Conservation (phyloP, 2,797 vertebrate species). For the Enteromius fasciolatus region DNA sequence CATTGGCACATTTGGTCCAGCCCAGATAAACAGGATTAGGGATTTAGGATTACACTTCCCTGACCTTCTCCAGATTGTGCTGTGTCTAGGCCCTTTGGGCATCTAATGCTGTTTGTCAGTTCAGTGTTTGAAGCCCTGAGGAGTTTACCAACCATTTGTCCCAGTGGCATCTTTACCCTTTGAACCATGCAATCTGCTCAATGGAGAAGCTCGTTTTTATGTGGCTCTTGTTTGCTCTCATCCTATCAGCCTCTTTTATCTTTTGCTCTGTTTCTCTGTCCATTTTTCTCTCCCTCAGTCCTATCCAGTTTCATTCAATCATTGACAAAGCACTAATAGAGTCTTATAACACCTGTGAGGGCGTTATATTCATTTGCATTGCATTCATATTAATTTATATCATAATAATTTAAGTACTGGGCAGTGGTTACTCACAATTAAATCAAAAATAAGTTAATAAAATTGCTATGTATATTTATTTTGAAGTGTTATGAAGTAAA, state of each 20-base stretch:
- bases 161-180: conserved; percentile 43
- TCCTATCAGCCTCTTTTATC: conserved; percentile 27
- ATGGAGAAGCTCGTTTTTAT: conserved; percentile 9
- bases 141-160: conserved; percentile 43
- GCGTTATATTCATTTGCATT: background rate
- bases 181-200: conserved; percentile 49
- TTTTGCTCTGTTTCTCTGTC: background rate
- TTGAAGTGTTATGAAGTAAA: no score
- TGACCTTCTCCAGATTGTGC: conserved; percentile 61
- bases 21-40: conserved; percentile 80
- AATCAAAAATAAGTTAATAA: no score
- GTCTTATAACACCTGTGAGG: background rate
- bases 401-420: no score
- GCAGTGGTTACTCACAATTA: no score
- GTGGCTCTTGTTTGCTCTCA: conserved; percentile 34
- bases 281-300: background rate
- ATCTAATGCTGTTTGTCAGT: conserved; percentile 49
- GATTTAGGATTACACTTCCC: conserved; percentile 74
- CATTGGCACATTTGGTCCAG: conserved; percentile 72
- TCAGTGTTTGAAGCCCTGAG: conserved; percentile 44
- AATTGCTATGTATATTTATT: no score
- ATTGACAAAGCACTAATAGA: background rate
- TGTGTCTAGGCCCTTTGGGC: conserved; percentile 52
- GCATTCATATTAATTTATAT: background rate
- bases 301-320: conserved; percentile 7